These are phyloP conservation scores for Actinemys pallida DNA, from an alignment of 2,113 vertebrate species.

Conservation along the genomic window DNA sequence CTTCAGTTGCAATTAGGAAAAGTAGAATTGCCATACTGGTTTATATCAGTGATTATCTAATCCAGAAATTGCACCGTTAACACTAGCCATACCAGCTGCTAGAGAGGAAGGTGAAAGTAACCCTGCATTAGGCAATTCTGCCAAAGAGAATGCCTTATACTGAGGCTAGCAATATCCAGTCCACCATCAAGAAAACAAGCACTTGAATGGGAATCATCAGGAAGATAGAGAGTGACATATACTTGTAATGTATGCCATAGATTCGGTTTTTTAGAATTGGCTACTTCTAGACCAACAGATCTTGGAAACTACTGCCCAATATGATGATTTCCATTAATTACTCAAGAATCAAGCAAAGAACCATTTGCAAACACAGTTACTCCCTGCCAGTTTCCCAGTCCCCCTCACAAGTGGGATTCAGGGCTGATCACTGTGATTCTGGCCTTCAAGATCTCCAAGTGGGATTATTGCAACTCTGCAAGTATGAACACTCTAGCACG, in stretches of 20 bases:
- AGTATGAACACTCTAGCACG: not conserved
- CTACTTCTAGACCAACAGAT: not conserved
- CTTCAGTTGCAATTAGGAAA: not conserved
- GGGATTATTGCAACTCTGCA: not conserved
- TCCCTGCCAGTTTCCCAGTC: not conserved
- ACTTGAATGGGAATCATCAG: not conserved
- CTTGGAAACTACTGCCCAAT: not conserved
- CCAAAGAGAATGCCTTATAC: not conserved
- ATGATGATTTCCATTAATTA: not conserved
- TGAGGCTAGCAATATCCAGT: not conserved
- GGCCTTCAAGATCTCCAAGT: not conserved
- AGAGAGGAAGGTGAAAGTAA: not conserved
- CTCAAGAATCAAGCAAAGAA: not conserved
- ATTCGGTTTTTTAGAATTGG: not conserved
- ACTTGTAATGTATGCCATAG: not conserved
- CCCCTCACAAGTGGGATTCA: not conserved
- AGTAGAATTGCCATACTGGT: not conserved
- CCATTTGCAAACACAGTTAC: not conserved
- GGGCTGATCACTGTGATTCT: not conserved
- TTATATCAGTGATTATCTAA: not conserved
- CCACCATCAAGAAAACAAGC: not conserved
- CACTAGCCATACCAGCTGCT: not conserved
- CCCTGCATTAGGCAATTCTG: not conserved
- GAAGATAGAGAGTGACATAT: not conserved
- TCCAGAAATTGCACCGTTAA: not conserved